Evolutionary conservation across 2,888 invertebrate genomes (phyloP).

Genomic region (Sisyra terminalis): DNA sequence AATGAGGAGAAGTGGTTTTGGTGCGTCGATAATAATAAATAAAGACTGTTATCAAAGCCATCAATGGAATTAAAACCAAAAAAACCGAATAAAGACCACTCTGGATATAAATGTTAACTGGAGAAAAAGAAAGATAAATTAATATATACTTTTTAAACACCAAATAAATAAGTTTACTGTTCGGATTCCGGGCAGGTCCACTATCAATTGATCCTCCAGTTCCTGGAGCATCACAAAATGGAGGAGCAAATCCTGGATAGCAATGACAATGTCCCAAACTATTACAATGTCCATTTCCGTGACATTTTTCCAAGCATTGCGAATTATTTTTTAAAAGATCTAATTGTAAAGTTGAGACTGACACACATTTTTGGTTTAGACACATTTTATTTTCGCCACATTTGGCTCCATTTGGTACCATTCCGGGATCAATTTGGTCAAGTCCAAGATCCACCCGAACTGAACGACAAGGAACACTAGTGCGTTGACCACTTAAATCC

Average conservation of each 20-base stretch:
- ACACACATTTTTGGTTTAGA: conserved; percentile 70
- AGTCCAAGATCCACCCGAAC: conserved; percentile 86
- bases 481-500: conserved; percentile 63
- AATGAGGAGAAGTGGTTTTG: too few species aligned
- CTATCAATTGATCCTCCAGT: conserved; percentile 81
- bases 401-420: conserved; percentile 87
- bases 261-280: conserved; percentile 87
- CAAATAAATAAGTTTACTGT: too few species aligned
- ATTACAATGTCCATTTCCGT: conserved; percentile 79
- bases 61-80: too few species aligned
- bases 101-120: too few species aligned
- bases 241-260: conserved; percentile 74
- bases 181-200: conserved; percentile 62
- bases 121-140: too few species aligned
- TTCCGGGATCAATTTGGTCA: conserved; percentile 81
- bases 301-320: conserved; percentile 64
- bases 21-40: too few species aligned
- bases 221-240: conserved; percentile 71
- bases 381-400: conserved; percentile 86
- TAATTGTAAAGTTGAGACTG: conserved; percentile 44
- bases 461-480: conserved; percentile 75
- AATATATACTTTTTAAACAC: too few species aligned
- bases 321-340: conserved; percentile 28
- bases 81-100: too few species aligned
- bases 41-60: too few species aligned